Evolutionary conservation across 2,797 vertebrate species (phyloP), one percentile per base, ranked within the genome.

Genomic region (Botia kubotai): DNA sequence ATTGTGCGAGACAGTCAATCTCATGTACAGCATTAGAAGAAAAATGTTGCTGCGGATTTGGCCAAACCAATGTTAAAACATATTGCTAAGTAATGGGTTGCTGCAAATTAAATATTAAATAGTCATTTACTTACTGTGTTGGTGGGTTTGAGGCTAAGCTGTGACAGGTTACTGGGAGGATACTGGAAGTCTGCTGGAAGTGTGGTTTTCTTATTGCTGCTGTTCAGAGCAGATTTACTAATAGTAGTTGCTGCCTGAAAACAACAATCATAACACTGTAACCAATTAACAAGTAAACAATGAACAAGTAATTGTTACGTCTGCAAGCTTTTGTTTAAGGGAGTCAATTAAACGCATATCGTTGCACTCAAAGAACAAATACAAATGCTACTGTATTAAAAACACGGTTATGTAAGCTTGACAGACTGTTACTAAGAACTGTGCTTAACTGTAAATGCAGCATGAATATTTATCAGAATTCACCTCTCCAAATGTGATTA

Each of bases 131-230:
- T 91, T 89, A 99, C 98, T 90, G 90, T 94, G 85, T 86, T 84
- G 68, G 84, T 83, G 6, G 97, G 96, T 82, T 98, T 98, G 69
- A 97, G 94, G 87, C 90, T 93, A 72, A 98, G 94, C 88, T 93
- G 94, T 17, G 93, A 89, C 1, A 99, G 88, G 6, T 85, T 91
- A 62, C 91, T 86, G 6, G 93, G 92, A 0, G 95, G 88, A 48
- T 98, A 98, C 89, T 93, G 93, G 91, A 98, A 98, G 83, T 97
- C 96, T 1, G 89, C 46, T 0, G 97, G 97, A 11, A 98, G 93
- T 0, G 95, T 98, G 1, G 95, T 97, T 81, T 92, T 94, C 91
- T 91, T 97, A 72, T 88, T 88, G 2, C 89, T 94, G 82, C 76
- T 89, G 80, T 91, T 96, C 82, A 97, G 92, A 43, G 93, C 94